Evolutionary conservation across 2,113 vertebrate species (phyloP), one percentile per base, ranked within the genome.

Genomic region (Phrynocephalus versicolor): DNA sequence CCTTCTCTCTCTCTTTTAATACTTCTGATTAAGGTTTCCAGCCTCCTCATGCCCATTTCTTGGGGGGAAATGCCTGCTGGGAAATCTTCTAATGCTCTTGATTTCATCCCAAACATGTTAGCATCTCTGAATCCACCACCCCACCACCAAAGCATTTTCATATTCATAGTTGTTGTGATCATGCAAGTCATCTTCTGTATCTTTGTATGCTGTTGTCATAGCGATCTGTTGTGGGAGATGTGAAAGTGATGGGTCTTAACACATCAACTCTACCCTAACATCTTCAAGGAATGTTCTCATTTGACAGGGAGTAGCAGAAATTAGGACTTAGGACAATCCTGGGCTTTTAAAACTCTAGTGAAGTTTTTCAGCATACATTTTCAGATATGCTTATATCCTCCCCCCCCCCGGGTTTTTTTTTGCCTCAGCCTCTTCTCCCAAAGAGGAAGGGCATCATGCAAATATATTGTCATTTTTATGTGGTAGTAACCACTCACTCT

Each of bases 191-290:
- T 45, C 82, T 10, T 12, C 75, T 82, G 88, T 86, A 60, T 93
- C 91, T 88, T 83, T 81, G 25, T 69, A 65, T 79, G 69, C 83
- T 0, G 87, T 95, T 95, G 90, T 90, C 89, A 94, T 94, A 93
- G 92, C 85, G 87, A 90, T 94, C 65, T 51, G 86, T 83, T 87
- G 75, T 30, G 45, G 76, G 81, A 83, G 92, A 80, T 0, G 5
- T 82, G 83, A 85, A 67, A 41, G 89, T 18, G 86, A 69, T 75
- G 55, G 75, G 73, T 64, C 77, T 57, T 85, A 89, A 85, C 2
- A n/a, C 88, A 87, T 5, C 0, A 55, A 64, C 77, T 81, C 69
- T 45, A 25, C 12, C 23, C 16, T 19, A 60, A 57, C 9, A 37
- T 33, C 80, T 58, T 33, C 51, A 55, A 30, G 35, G 33, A 70